Conservation (phyloP, 2,113 vertebrate genomes). For the Takifugu flavidus region DNA sequence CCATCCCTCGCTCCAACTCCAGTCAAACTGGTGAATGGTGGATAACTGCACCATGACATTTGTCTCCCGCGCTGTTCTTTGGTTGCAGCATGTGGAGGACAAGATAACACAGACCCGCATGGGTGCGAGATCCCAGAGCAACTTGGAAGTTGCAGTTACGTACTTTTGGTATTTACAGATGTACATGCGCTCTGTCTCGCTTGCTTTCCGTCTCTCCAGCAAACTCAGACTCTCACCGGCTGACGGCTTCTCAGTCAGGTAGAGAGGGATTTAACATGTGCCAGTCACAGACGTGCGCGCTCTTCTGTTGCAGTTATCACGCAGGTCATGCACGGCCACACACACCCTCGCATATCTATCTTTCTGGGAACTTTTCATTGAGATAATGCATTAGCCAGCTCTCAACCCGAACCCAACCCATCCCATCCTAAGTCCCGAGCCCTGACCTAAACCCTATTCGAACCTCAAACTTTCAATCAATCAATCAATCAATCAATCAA, state of each 20-base stretch:
- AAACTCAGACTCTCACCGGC: conserved; percentile 10
- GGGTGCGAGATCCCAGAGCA: conserved; percentile 26
- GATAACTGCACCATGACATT: conserved; percentile 44
- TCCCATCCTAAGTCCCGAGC: no score
- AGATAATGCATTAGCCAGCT: no score
- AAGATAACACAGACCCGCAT: conserved; percentile 56
- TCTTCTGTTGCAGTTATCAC: conserved; percentile 22
- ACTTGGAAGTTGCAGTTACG: conserved; percentile 47
- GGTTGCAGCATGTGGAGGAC: conserved; percentile 53
- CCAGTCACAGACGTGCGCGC: conserved; percentile 48
- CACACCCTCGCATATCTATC: not conserved
- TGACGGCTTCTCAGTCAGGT: conserved; percentile 37
- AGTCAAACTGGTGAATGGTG: conserved; percentile 32
- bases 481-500: no score
- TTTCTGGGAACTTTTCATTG: no score
- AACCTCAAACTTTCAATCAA: no score
- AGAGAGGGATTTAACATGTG: conserved; percentile 36
- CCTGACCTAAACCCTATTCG: no score
- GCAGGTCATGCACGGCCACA: conserved; percentile 38
- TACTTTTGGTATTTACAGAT: conserved; percentile 56
- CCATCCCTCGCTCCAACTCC: not conserved
- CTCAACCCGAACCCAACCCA: no score
- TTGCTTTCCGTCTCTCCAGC: not conserved
- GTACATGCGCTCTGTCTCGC: conserved; percentile 10
- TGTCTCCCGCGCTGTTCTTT: conserved; percentile 31